phyloP scores from a whole-genome alignment of 2,888 invertebrate genomes.

The Lordiphosa fenestrarum region DNA sequence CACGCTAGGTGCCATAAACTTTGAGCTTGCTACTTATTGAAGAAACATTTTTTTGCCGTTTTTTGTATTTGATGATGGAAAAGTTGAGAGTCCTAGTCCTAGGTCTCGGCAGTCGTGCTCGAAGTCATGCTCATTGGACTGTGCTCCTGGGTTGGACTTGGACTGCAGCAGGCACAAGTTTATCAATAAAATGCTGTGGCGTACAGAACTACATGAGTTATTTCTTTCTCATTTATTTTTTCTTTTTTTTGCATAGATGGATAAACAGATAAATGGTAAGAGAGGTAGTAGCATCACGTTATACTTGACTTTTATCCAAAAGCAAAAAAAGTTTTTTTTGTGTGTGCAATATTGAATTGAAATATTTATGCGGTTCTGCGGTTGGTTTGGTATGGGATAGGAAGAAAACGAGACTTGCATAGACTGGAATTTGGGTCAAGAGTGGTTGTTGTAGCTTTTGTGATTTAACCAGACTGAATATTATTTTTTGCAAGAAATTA shows the following conservation, averaged over 20 bases:
- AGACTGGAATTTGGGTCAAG: constrained; percentile 5
- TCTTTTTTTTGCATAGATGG: constrained; percentile 57
- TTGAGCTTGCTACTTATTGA: constrained; percentile 34
- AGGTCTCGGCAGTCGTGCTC: constrained; percentile 21
- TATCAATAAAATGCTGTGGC: constrained; percentile 72
- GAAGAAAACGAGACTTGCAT: constrained; percentile 1
- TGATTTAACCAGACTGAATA: too few species aligned
- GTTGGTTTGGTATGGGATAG: background rate
- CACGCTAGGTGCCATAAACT: constrained; percentile 40
- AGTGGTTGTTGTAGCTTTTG: too few species aligned
- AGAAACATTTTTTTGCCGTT: constrained; percentile 11
- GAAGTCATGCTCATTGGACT: constrained; percentile 38
- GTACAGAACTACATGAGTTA: constrained; percentile 67
- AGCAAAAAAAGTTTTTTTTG: constrained; percentile 1
- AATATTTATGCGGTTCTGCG: constrained; percentile 9
- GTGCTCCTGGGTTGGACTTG: constrained; percentile 20
- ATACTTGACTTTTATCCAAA: constrained; percentile 10
- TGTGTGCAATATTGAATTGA: constrained; percentile 8
- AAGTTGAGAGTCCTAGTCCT: constrained; percentile 37
- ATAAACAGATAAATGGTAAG: constrained; percentile 33
- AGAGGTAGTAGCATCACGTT: constrained; percentile 16
- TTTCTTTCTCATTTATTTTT: constrained; percentile 39
- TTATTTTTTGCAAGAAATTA: too few species aligned
- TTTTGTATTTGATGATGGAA: constrained; percentile 17
- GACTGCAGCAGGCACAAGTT: constrained; percentile 48